Evolutionary conservation across 2,113 vertebrate species (phyloP), one percentile per base, ranked within the genome.

Genomic region (Rhadina sibilatrix): DNA sequence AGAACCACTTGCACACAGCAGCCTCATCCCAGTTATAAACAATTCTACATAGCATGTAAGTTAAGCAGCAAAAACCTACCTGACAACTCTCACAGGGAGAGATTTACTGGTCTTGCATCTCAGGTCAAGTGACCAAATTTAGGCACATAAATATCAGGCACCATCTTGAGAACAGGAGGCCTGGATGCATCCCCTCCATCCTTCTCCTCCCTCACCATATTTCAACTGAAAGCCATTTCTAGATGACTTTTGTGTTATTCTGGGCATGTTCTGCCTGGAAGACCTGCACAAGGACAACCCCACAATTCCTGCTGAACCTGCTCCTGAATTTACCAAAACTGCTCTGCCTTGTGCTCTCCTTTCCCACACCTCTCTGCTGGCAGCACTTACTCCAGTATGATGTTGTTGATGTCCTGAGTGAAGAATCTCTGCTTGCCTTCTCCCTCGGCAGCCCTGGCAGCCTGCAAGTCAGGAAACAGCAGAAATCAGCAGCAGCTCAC

Each of bases 391-490:
- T 99, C 98, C 19, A 99, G 94, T 24, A 99, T 98, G 93, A 99
- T 97, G 49, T 95, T 98, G 95, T 99, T 99, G 95, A 99, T 98
- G 74, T 99, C 98, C 93, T 98, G 99, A 87, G 98, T 99, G 96
- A 99, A 99, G 97, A 99, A 98, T 84, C 98, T 99, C 89, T 98
- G 98, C 92, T 98, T 99, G 53, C 98, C 98, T 95, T 99, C 99
- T 64, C 99, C 99, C 60, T 99, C 98, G 0, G 98, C 98, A 66
- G 96, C 98, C 94, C 97, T 98, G 85, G 98, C 98, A 82, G 98
- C 98, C 99, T 99, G 97, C 47, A 88, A 95, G 86, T 75, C 3
- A 96, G 83, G 28, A 97, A 90, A 97, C 6, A 96, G 64, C 47
- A 83, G 61, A 74, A 92, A 52, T 30, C 8, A 35, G 44, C 95